These are phyloP conservation scores for Pseudococcus longispinus DNA, from an alignment of 2,888 invertebrate genomes.

Conservation along the genomic window DNA sequence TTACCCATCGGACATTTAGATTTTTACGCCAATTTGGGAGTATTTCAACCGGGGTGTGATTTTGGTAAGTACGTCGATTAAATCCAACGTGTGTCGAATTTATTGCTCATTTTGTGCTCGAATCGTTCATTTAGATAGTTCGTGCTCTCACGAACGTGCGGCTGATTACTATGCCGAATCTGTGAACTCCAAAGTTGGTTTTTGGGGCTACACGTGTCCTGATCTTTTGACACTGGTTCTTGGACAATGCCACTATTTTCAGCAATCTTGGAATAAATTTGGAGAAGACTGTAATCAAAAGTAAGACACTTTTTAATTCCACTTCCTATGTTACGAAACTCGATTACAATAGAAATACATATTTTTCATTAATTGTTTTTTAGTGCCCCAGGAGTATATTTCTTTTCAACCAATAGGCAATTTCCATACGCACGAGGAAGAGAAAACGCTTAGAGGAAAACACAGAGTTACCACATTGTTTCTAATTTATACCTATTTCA, in stretches of 20 bases:
- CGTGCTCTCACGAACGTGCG: constrained; percentile 70
- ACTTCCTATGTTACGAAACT: background rate
- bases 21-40: constrained; percentile 62
- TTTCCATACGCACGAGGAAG: constrained; percentile 74
- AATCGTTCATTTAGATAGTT: constrained; percentile 63
- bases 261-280: constrained; percentile 64
- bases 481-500: background rate
- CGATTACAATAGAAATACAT: background rate
- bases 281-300: constrained; percentile 66
- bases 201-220: constrained; percentile 67
- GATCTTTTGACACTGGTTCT: constrained; percentile 67
- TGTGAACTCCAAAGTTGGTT: constrained; percentile 65
- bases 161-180: constrained; percentile 70
- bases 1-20: constrained; percentile 60
- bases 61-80: constrained; percentile 56
- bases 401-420: constrained; percentile 80
- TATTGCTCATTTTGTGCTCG: background rate
- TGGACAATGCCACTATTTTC: constrained; percentile 62
- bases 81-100: background rate
- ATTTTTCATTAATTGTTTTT: background rate
- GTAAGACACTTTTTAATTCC: constrained; percentile 62
- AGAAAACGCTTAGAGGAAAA: background rate
- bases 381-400: constrained; percentile 71
- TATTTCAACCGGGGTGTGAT: constrained; percentile 69
- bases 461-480: background rate